Conservation (phyloP, 2,797 vertebrate species). For the Rhinatrema bivittatum region DNA sequence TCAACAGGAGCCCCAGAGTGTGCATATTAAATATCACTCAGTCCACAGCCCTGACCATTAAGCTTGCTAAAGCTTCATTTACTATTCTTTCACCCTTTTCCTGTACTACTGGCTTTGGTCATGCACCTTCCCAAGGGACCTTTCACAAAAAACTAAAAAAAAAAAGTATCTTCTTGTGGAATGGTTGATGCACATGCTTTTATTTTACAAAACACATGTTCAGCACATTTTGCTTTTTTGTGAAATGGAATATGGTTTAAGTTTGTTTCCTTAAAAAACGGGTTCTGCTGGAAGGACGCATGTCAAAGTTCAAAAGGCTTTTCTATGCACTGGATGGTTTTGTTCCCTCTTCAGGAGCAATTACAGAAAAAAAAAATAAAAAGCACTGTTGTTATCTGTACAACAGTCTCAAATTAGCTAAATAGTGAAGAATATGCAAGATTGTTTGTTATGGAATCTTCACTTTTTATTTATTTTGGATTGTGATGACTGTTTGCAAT, state of each 20-base stretch:
- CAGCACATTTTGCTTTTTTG: constrained; percentile 63
- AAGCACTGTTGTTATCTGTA: constrained; percentile 19
- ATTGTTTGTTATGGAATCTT: constrained; percentile 31
- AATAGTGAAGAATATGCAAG: constrained; percentile 5
- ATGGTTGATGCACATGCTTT: constrained; percentile 52
- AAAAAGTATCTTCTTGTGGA: constrained; percentile 52
- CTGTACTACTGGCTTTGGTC: constrained; percentile 53
- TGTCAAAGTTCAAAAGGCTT: constrained; percentile 66
- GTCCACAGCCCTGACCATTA: constrained; percentile 43
- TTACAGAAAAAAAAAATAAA: constrained; percentile 29
- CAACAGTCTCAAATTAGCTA: constrained; percentile 28
- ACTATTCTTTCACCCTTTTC: constrained; percentile 46
- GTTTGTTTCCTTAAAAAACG: constrained; percentile 51
- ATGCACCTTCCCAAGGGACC: constrained; percentile 55
- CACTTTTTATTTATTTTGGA: constrained; percentile 45
- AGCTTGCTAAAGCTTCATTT: constrained; percentile 48
- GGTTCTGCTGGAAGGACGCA: constrained; percentile 52
- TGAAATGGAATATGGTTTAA: constrained; percentile 66
- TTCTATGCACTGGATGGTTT: constrained; percentile 42
- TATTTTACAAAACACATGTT: constrained; percentile 65
- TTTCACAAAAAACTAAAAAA: too few species aligned
- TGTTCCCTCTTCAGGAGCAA: constrained; percentile 14
- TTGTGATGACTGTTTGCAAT: constrained; percentile 41
- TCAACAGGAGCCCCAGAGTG: constrained; percentile 54
- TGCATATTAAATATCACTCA: constrained; percentile 63